Conservation (phyloP, 2,888 invertebrate genomes). For the Cheilosia impressa region DNA sequence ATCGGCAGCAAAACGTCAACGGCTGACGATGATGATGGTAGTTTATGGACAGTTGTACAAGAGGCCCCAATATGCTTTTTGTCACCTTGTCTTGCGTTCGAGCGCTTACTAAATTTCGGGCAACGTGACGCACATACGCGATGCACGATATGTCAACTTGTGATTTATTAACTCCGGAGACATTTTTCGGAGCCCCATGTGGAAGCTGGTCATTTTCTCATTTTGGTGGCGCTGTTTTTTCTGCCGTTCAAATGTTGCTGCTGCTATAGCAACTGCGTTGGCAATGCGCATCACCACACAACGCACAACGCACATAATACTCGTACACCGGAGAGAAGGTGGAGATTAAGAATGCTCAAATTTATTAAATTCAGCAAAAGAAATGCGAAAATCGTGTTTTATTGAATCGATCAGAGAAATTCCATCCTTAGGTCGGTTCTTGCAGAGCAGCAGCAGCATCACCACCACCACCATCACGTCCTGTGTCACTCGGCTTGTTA, state of each 20-base stretch:
- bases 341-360: conserved; percentile 69
- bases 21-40: conserved; percentile 68
- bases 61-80: conserved; percentile 71
- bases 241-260: background rate
- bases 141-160: conserved; percentile 69
- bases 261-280: background rate
- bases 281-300: background rate
- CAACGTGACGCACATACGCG: conserved; percentile 74
- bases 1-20: conserved; percentile 51
- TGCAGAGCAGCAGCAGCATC: conserved; percentile 2
- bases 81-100: conserved; percentile 72
- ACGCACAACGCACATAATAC: too few relatives aligned
- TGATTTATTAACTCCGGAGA: conserved; percentile 73
- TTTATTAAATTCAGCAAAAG: conserved; percentile 71
- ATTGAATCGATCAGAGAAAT: conserved; percentile 71
- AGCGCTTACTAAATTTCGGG: conserved; percentile 73
- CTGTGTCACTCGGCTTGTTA: conserved; percentile 40
- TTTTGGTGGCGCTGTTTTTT: conserved; percentile 67
- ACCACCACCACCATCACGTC: conserved; percentile 22
- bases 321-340: conserved; percentile 33
- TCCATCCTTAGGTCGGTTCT: conserved; percentile 12
- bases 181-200: conserved; percentile 64
- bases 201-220: conserved; percentile 60
- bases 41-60: conserved; percentile 70
- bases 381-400: conserved; percentile 74